phyloP scores from a whole-genome alignment of 1,140 invertebrate genomes.

The Subanguina moxae region DNA sequence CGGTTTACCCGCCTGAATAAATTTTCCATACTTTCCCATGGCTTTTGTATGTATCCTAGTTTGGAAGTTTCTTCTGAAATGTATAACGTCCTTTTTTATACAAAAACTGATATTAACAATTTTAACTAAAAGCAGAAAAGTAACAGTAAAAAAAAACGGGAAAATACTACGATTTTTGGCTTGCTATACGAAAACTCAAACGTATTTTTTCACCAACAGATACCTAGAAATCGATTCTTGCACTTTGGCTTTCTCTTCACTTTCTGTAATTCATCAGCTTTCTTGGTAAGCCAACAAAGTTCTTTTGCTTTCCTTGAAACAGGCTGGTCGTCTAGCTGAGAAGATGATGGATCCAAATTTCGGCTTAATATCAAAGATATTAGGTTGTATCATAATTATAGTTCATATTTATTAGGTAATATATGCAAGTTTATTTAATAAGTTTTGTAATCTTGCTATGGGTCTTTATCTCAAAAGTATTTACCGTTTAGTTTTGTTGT shows the following conservation, averaged over 20 bases:
- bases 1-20: slow-evolving; percentile 9
- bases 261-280: neutral
- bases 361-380: neutral
- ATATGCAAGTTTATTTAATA: neutral
- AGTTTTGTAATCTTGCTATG: too few relatives aligned
- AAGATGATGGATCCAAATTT: slow-evolving; percentile 1
- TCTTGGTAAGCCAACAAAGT: neutral
- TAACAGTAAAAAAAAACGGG: neutral
- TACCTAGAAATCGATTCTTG: slow-evolving; percentile 1
- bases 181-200: neutral
- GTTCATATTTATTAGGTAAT: neutral
- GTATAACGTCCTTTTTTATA: neutral
- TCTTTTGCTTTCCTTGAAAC: neutral
- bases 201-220: neutral
- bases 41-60: slow-evolving; percentile 17
- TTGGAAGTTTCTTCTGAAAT: slow-evolving; percentile 25
- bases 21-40: slow-evolving; percentile 14
- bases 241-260: neutral
- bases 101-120: neutral
- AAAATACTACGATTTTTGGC: neutral
- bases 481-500: neutral
- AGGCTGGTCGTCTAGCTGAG: neutral
- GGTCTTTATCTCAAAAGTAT: neutral
- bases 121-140: too few relatives aligned
- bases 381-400: neutral